Base-by-base conservation (phyloP, 2,797 vertebrate species). In the Betta splendens region DNA sequence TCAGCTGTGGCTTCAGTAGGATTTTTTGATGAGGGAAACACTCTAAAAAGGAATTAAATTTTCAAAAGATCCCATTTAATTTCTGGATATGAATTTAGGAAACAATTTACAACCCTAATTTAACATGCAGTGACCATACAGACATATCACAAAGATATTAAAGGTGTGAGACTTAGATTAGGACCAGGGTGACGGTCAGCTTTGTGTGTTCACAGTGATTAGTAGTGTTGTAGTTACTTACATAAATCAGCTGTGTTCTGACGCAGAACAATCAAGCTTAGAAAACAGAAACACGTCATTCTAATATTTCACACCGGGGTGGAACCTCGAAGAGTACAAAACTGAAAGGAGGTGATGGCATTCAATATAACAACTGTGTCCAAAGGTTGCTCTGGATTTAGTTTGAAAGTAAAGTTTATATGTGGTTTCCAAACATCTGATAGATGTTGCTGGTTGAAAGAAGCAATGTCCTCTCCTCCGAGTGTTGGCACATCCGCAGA, bases 121-220 rank as follows among this genome's bases (percentile, higher is more conserved):
- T 65, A 84, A 88, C 91, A 91, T 90, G 91, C 90, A 89, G 87
- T 86, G 86, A 88, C 77, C 80, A 81, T 78, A 85, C 74, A 78
- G 75, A 87, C 72, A 77, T 68, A 75, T 79, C 69, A 63, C 69
- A 77, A 74, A 78, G 77, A 88, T 76, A 79, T 62, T 72, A 74
- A 69, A 77, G 75, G 79, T 81, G 85, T 52, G 68, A 69, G 61
- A 55, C 51, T 37, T 72, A 49, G 29, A 72, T 60, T 11, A 52
- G n/a, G 58, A 71, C 67, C 57, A 31, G 69, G 69, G 72, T 78
- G 77, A 52, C 26, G 29, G 64, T 71, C 75, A 53, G 72, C 54
- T 72, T 57, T 51, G 59, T 74, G 78, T 82, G 64, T 89, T 89
- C 88, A 90, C 87, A 86, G 89, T 89, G 86, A 89, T 77, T 56